phyloP scores from a whole-genome alignment of 2,113 vertebrate species.

The Hepsetus odoe region DNA sequence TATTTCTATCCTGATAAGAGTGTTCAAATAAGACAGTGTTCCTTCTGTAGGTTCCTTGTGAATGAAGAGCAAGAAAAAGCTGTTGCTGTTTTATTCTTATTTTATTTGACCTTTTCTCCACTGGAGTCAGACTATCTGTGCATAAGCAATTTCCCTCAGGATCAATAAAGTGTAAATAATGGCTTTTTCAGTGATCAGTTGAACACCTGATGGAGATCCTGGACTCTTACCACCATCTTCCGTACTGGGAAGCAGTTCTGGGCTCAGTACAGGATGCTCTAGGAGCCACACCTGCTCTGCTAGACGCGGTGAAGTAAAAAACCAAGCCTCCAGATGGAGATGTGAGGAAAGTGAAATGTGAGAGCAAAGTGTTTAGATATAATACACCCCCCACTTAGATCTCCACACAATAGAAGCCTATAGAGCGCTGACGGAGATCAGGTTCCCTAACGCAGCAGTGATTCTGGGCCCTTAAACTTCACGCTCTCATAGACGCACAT shows the following conservation, averaged over 20 bases:
- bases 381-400: conserved; percentile 27
- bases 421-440: conserved; percentile 31
- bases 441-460: conserved; percentile 38
- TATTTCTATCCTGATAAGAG: too few relatives aligned
- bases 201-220: too few relatives aligned
- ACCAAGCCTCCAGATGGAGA: background rate
- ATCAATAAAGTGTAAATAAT: background rate
- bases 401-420: conserved; percentile 23
- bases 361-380: conserved; percentile 17
- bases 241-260: too few relatives aligned
- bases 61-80: too few relatives aligned
- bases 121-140: too few relatives aligned
- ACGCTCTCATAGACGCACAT: background rate
- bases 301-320: background rate
- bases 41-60: too few relatives aligned
- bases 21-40: too few relatives aligned
- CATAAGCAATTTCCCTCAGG: too few relatives aligned
- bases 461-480: conserved; percentile 26
- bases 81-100: too few relatives aligned
- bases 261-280: background rate
- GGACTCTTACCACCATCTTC: too few relatives aligned
- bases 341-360: conserved; percentile 15
- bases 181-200: too few relatives aligned
- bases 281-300: background rate
- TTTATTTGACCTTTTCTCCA: too few relatives aligned